These are phyloP conservation scores for Chaetodon auriga DNA, from an alignment of 2,113 vertebrate species.

Conservation along the genomic window DNA sequence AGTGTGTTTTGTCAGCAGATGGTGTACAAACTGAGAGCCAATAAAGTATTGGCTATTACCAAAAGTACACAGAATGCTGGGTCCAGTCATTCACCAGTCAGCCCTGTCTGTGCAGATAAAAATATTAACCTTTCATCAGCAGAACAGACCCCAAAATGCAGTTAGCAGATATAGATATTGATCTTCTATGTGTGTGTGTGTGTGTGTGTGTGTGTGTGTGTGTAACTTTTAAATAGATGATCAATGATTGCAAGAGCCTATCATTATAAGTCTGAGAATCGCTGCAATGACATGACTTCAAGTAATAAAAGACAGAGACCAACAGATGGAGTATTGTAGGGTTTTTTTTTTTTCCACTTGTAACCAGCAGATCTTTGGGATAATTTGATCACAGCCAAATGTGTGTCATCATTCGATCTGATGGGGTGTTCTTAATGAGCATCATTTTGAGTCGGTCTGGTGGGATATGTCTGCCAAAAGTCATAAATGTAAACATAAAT, in stretches of 20 bases:
- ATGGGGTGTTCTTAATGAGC: conserved; percentile 16
- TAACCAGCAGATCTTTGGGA: conserved; percentile 4
- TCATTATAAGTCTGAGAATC: not conserved
- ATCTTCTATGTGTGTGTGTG: not conserved
- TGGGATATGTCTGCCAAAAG: conserved; percentile 10
- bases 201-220: not conserved
- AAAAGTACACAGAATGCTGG: conserved; percentile 8
- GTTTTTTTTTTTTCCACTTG: not conserved
- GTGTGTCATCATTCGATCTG: conserved; percentile 8
- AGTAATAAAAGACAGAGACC: conserved; percentile 2
- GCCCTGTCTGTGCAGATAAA: conserved; percentile 22
- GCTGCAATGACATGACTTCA: not conserved
- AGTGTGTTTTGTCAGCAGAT: conserved; percentile 58
- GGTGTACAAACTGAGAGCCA: conserved; percentile 41
- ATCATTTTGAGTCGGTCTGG: conserved; percentile 20
- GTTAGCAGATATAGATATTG: not conserved
- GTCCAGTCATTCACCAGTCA: conserved; percentile 24
- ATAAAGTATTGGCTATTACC: not conserved
- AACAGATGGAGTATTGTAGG: not conserved
- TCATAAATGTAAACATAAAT: conserved; percentile 35
- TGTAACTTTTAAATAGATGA: conserved; percentile 25
- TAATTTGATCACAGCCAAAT: conserved; percentile 5
- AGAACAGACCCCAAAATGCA: not conserved
- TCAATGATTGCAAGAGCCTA: not conserved
- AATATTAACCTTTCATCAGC: conserved; percentile 30